These are phyloP conservation scores for Pimephales promelas DNA, from an alignment of 2,113 vertebrate species.

Conservation along the genomic window DNA sequence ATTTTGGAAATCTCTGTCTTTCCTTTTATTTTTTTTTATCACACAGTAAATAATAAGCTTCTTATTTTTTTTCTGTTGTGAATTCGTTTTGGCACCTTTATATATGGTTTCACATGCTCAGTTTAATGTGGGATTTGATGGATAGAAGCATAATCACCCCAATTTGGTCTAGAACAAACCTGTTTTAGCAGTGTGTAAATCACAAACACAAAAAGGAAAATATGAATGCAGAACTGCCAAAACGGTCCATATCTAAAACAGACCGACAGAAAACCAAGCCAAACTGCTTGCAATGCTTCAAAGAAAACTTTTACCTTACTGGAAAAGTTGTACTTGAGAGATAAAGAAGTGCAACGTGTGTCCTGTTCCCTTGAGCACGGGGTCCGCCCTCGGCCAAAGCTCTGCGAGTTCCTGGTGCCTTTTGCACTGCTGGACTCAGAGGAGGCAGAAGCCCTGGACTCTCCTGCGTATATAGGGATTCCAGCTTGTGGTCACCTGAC, in stretches of 20 bases:
- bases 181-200: background rate
- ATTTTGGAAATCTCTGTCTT: background rate
- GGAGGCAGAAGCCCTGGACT: conserved; percentile 59
- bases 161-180: background rate
- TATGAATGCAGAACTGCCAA: background rate
- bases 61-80: background rate
- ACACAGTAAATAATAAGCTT: background rate
- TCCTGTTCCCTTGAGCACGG: conserved; percentile 30
- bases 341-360: conserved; percentile 59
- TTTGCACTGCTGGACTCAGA: conserved; percentile 63
- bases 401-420: conserved; percentile 50
- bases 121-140: background rate
- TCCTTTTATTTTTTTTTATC: too few relatives aligned
- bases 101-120: background rate
- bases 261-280: conserved; percentile 43
- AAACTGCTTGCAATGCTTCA: conserved; percentile 51
- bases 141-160: too few relatives aligned
- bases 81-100: background rate
- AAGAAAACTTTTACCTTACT: conserved; percentile 72
- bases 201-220: background rate
- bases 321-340: conserved; percentile 62
- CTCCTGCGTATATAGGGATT: conserved; percentile 67
- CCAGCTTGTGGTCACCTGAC: conserved; percentile 72
- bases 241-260: background rate
- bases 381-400: background rate